Base-by-base conservation (phyloP, 2,888 invertebrate genomes). In the Lepidocyrtinus sp. region DNA sequence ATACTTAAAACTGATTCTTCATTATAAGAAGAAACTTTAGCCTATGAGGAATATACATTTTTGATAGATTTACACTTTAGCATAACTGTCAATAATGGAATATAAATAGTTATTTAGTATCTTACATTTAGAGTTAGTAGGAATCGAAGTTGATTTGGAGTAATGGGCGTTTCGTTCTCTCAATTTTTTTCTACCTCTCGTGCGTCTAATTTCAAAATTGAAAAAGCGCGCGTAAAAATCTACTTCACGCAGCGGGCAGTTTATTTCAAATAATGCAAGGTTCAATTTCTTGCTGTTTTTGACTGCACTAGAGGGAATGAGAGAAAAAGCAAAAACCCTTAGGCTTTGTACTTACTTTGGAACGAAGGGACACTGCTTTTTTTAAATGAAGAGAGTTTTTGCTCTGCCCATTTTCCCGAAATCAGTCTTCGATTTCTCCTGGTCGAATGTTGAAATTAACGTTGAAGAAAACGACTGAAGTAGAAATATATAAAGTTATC, bases 371-470 rank as follows among this genome's bases (percentile, higher is more conserved):
- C n/a, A n/a, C n/a, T n/a, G n/a, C n/a, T n/a, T n/a, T n/a, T n/a
- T n/a, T n/a, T n/a, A n/a, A n/a, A n/a, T n/a, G n/a, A n/a, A n/a
- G n/a, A n/a, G n/a, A n/a, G n/a, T n/a, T n/a, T n/a, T n/a, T n/a
- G n/a, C n/a, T 36, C 36, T 9, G 36, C 83, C 81, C 81, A 81
- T 75, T 82, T 46, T 71, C 76, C 72, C 67, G 65, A 75, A 75
- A 81, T 85, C 85, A 85, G 85, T 85, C 85, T 85, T 84, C 81
- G 81, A 82, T 83, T 85, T 85, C 85, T 84, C 85, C 83, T 81
- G 81, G 80, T 82, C 73, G 82, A 83, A 83, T n/a, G 2, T 2
- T n/a, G 9, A 55, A 15, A 3, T 55, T 55, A n/a, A 55, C 9
- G 5, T 27, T 19, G 21, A 21, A 22, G 22, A 62, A 62, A 24